These are phyloP conservation scores for Tortrix viridana DNA, from an alignment of 2,888 invertebrate genomes.

Conservation along the genomic window DNA sequence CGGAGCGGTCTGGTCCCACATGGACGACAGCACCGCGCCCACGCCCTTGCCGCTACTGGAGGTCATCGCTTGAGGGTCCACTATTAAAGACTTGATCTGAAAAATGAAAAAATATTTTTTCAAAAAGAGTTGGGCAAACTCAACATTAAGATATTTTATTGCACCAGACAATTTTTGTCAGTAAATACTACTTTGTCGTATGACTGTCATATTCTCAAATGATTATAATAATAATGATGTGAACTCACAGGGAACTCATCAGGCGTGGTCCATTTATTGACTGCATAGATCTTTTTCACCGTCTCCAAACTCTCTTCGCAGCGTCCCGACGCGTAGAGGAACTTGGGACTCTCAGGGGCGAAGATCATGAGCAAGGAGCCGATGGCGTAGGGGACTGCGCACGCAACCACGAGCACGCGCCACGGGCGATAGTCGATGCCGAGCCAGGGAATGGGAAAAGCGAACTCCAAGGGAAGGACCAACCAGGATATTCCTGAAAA, in stretches of 20 bases:
- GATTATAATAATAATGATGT: too few species aligned
- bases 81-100: slow-evolving; percentile 62
- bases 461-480: slow-evolving; percentile 85
- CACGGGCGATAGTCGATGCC: slow-evolving; percentile 87
- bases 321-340: slow-evolving; percentile 85
- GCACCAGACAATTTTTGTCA: too few species aligned
- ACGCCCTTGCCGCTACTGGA: slow-evolving; percentile 49
- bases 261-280: slow-evolving; percentile 57
- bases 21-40: slow-evolving; percentile 71
- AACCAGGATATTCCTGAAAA: slow-evolving; percentile 87
- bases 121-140: too few species aligned
- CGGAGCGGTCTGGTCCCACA: slow-evolving; percentile 82
- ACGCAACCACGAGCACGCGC: slow-evolving; percentile 88
- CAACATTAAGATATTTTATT: too few species aligned
- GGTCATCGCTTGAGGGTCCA: slow-evolving; percentile 52
- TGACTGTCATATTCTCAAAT: too few species aligned
- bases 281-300: slow-evolving; percentile 66
- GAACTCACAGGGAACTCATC: slow-evolving; percentile 63
- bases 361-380: slow-evolving; percentile 83
- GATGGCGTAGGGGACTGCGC: slow-evolving; percentile 86
- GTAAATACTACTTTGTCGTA: too few species aligned
- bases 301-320: slow-evolving; percentile 83
- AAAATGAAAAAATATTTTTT: slow-evolving; percentile 35
- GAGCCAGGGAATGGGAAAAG: slow-evolving; percentile 71
- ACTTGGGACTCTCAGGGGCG: slow-evolving; percentile 93